phyloP scores from a whole-genome alignment of 2,113 vertebrate species.

The Aspidoscelis tigris region DNA sequence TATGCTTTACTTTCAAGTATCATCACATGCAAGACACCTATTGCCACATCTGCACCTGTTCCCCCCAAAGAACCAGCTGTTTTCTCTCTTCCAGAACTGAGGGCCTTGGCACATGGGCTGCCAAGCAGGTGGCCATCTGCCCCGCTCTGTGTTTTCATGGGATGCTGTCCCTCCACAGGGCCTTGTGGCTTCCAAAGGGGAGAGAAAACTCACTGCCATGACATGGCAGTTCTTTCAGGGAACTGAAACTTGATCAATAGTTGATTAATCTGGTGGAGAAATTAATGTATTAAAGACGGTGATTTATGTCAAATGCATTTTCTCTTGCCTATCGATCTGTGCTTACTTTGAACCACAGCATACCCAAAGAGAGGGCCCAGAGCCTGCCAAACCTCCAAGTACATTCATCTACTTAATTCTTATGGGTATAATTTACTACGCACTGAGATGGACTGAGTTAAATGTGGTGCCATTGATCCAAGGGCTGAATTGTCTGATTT shows the following conservation, averaged over 20 bases:
- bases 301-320: conserved; percentile 72
- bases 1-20: too few relatives aligned
- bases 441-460: conserved; percentile 65
- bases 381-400: conserved; percentile 35
- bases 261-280: conserved; percentile 74
- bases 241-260: conserved; percentile 70
- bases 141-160: not conserved
- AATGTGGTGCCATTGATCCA: conserved; percentile 71
- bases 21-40: too few relatives aligned
- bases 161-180: too few relatives aligned
- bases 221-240: conserved; percentile 50
- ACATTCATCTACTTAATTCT: conserved; percentile 72
- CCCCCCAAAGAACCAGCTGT: not conserved
- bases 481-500: conserved; percentile 70
- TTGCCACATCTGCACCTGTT: not conserved
- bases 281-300: conserved; percentile 74
- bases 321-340: conserved; percentile 67
- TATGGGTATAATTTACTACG: conserved; percentile 71
- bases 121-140: not conserved
- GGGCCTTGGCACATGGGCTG: not conserved
- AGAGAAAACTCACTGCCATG: not conserved
- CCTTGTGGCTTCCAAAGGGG: not conserved
- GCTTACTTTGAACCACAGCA: conserved; percentile 55
- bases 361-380: conserved; percentile 54
- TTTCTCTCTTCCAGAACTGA: not conserved